Evolutionary conservation across 2,888 invertebrate species (phyloP), one percentile per base, ranked within the genome.

Genomic region (Drosophila hamatofila): DNA sequence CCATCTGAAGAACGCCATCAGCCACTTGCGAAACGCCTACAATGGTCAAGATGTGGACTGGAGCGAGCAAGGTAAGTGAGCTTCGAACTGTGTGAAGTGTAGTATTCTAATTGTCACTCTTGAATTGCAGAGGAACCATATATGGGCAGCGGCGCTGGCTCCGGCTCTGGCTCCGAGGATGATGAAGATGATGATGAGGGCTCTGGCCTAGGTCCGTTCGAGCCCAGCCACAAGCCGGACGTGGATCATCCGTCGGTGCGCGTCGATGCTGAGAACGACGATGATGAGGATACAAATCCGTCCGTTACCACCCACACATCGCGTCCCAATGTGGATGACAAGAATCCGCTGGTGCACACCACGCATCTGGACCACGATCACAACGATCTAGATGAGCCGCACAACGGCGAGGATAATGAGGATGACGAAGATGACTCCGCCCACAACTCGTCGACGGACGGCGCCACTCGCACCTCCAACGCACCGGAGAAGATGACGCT

Each of bases 31-130:
- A 89, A 96, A 96, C 90, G 98, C 98, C 0, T 97, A 96, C 93
- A 97, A 97, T 90, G 98, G 98, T 0, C 95, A 96, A 80, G 98
- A 98, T 90, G 98, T 98, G 37, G 97, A 97, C 87, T 97, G 97
- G 97, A 94, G 94, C 51, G 96, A 96, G 83, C 94, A 93, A 86
- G 94, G 95, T 94, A 91, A 86, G 75, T 44, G 8, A 14, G 5
- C 23, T 25, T 0, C 3, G 12, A n/a, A n/a, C 27, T 27, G 6
- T 11, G 6, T 6, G 12, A 11, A 21, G 8, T 27, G 8, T n/a
- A 12, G 2, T 4, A 8, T 11, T 27, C 23, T 75, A 39, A 62
- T 56, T 1, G 0, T 8, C 11, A 14, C 16, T 1, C 27, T 2
- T 48, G 0, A 23, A 14, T 78, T 86, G n/a, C 93, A 95, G 95